Percentiles rank a stretch among this genome's conserved stretches.
These are phyloP conservation scores for Polypedilum pembai DNA, from an alignment of 1,140 invertebrate genomes.

Conservation along the genomic window DNA sequence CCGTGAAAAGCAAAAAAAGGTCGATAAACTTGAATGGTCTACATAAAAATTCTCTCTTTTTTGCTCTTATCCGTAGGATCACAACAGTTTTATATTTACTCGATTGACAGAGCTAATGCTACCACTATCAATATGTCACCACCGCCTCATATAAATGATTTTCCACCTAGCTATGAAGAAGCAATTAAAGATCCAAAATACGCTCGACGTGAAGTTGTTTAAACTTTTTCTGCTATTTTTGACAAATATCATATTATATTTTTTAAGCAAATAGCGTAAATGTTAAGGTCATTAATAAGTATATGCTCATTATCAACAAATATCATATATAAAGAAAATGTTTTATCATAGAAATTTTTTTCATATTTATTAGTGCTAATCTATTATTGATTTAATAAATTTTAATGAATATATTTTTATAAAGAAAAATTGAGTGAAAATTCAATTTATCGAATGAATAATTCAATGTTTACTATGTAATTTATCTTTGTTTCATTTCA, in stretches of 20 bases:
- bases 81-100: conserved; percentile 18
- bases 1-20: neutral
- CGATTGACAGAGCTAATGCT: neutral
- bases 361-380: too few species aligned
- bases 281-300: neutral
- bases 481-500: too few species aligned
- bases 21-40: conserved; percentile 1
- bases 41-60: neutral
- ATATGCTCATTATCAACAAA: too few species aligned
- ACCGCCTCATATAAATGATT: neutral
- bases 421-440: too few species aligned
- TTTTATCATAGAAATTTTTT: too few species aligned
- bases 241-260: neutral
- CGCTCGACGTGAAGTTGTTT: neutral
- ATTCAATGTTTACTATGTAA: too few species aligned
- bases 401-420: too few species aligned
- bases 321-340: too few species aligned
- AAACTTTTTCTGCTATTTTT: neutral
- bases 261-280: neutral
- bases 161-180: neutral
- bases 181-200: conserved; percentile 7
- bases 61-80: neutral
- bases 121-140: neutral
- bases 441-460: too few species aligned
- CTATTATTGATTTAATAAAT: too few species aligned